Conservation (phyloP, 1,140 invertebrate genomes). For the Centruroides sculpturatus region DNA sequence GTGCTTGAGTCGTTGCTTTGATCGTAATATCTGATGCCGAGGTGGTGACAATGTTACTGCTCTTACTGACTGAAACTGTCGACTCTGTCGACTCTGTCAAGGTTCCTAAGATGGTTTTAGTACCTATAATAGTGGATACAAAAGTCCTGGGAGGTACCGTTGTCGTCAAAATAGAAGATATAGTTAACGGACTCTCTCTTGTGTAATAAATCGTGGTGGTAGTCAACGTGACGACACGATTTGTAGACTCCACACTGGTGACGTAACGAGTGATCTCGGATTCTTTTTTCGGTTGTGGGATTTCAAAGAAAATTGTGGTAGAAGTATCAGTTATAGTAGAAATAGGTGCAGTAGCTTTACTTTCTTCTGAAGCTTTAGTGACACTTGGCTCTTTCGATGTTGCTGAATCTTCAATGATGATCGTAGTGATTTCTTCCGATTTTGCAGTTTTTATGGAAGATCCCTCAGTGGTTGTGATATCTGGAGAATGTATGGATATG, state of each 20-base stretch:
- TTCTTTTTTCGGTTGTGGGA: background rate
- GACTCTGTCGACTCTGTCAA: no score
- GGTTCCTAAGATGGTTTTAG: constrained; percentile 16
- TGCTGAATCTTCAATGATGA: no score
- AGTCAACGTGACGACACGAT: constrained; percentile 18
- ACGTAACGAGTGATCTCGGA: constrained; percentile 15
- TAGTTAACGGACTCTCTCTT: constrained; percentile 20
- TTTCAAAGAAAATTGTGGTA: constrained; percentile 17
- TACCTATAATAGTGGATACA: constrained; percentile 21
- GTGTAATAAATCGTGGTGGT: constrained; percentile 22
- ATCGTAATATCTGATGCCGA: no score
- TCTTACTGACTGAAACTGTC: no score
- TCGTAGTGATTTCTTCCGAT: no score
- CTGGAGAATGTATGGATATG: no score
- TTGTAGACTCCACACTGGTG: constrained; percentile 20
- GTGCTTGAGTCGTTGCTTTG: no score
- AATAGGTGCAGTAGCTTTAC: background rate
- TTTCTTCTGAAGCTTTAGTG: no score
- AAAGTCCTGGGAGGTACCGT: constrained; percentile 20
- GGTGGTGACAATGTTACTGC: no score
- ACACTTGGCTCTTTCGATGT: no score
- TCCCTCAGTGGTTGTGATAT: no score
- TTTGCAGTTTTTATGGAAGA: no score
- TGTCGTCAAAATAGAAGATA: constrained; percentile 22
- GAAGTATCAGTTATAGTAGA: constrained; percentile 2